Evolutionary conservation across 2,888 invertebrate species (phyloP).

Genomic region (Ophioninae sp.): DNA sequence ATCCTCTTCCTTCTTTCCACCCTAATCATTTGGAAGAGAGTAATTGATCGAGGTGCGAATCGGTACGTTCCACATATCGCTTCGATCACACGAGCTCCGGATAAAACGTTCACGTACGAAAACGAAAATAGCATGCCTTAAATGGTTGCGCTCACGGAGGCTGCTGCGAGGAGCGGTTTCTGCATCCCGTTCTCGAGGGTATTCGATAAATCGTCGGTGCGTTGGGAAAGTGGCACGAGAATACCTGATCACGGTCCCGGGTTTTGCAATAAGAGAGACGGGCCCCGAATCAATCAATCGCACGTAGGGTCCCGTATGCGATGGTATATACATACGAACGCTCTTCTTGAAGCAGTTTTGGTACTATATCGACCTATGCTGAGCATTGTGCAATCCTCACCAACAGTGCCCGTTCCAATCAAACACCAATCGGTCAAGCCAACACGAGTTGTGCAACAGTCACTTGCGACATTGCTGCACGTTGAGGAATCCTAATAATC

Average conservation of each 20-base stretch:
- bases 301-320: conserved; percentile 24
- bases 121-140: conserved; percentile 63
- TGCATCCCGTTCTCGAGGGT: conserved; percentile 53
- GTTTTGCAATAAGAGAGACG: conserved; percentile 54
- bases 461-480: neutral
- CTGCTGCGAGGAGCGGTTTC: conserved; percentile 9
- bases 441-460: neutral
- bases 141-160: conserved; percentile 51
- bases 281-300: conserved; percentile 61
- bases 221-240: conserved; percentile 60
- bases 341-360: conserved; percentile 37
- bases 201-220: conserved; percentile 61
- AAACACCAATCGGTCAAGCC: conserved; percentile 4
- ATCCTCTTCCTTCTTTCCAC: too few species aligned
- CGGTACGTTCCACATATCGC: conserved; percentile 31
- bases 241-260: conserved; percentile 31
- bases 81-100: conserved; percentile 19
- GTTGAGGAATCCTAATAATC: neutral
- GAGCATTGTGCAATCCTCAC: conserved; percentile 32
- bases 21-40: conserved; percentile 51
- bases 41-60: conserved; percentile 56
- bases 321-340: conserved; percentile 15
- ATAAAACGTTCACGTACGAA: conserved; percentile 54
- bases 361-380: conserved; percentile 14
- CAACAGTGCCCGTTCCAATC: neutral